Evolutionary conservation across 2,113 vertebrate genomes (phyloP).

Genomic region (Pogona vitticeps): DNA sequence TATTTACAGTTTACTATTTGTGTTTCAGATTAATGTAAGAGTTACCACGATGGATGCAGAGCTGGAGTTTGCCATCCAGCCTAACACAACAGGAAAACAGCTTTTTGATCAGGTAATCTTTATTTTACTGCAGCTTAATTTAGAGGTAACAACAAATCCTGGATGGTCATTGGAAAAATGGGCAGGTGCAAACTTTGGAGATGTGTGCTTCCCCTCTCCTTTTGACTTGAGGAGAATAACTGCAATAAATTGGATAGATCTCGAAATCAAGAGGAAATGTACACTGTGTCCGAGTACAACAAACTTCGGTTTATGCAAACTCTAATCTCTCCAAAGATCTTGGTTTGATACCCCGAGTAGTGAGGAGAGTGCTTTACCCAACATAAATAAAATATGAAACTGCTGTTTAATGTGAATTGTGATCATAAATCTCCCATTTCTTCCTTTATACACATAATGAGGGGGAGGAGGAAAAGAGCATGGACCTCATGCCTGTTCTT

Average conservation of each 20-base stretch:
- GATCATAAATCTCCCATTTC: not conserved
- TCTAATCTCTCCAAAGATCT: not conserved
- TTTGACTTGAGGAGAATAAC: not conserved
- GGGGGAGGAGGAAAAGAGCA: not conserved
- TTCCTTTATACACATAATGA: not conserved
- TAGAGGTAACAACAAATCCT: not conserved
- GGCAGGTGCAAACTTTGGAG: not conserved
- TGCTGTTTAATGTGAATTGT: not conserved
- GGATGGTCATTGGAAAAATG: not conserved
- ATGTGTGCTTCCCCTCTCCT: not conserved
- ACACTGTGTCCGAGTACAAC: not conserved
- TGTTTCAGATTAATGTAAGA: slow-evolving; percentile 81
- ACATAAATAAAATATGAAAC: not conserved
- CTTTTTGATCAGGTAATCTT: slow-evolving; percentile 86
- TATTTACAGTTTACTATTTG: not conserved
- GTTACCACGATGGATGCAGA: slow-evolving; percentile 88
- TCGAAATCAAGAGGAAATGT: not conserved
- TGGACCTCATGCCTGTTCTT: not conserved
- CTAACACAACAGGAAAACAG: slow-evolving; percentile 86
- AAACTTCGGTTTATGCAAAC: not conserved
- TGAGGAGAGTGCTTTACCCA: not conserved
- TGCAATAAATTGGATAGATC: not conserved
- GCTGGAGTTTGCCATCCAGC: slow-evolving; percentile 86
- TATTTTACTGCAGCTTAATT: not conserved
- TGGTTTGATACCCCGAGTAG: not conserved